These are phyloP conservation scores for Bryconaethiops microstoma DNA, from an alignment of 2,797 vertebrate species.

Conservation along the genomic window DNA sequence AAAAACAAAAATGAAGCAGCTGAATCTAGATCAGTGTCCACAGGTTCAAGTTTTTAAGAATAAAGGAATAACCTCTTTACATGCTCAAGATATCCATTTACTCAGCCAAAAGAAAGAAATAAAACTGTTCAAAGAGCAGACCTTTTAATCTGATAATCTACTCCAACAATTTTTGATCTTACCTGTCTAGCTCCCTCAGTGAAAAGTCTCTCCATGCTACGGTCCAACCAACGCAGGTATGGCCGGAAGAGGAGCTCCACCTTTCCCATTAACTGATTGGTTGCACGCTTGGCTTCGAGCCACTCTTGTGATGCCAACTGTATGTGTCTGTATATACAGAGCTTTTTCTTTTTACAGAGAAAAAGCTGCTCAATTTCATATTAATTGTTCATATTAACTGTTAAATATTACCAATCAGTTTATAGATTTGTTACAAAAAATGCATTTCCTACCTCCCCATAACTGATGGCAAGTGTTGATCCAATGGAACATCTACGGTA, in stretches of 20 bases:
- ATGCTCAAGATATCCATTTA: too few species aligned
- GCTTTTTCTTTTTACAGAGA: too few species aligned
- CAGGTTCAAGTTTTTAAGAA: too few species aligned
- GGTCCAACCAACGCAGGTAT: slow-evolving; percentile 84
- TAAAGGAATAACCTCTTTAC: too few species aligned
- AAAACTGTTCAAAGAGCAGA: too few species aligned
- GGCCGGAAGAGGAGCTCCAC: slow-evolving; percentile 83
- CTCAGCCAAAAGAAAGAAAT: too few species aligned
- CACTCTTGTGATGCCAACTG: slow-evolving; percentile 77
- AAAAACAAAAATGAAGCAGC: too few species aligned
- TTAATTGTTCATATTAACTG: not conserved
- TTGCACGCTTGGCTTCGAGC: slow-evolving; percentile 84
- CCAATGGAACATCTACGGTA: slow-evolving; percentile 78
- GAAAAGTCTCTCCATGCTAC: slow-evolving; percentile 83
- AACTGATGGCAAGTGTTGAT: slow-evolving; percentile 78
- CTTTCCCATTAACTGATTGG: slow-evolving; percentile 81
- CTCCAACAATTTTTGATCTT: slow-evolving; percentile 33
- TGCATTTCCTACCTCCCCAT: slow-evolving; percentile 77
- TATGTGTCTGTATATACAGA: slow-evolving; percentile 70
- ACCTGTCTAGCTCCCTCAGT: slow-evolving; percentile 84
- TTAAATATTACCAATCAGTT: not conserved
- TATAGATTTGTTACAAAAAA: not conserved
- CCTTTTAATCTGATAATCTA: not conserved
- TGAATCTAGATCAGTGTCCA: too few species aligned
- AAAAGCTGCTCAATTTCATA: not conserved